phyloP scores from a whole-genome alignment of 2,797 vertebrate species.

The Acanthis flammea region DNA sequence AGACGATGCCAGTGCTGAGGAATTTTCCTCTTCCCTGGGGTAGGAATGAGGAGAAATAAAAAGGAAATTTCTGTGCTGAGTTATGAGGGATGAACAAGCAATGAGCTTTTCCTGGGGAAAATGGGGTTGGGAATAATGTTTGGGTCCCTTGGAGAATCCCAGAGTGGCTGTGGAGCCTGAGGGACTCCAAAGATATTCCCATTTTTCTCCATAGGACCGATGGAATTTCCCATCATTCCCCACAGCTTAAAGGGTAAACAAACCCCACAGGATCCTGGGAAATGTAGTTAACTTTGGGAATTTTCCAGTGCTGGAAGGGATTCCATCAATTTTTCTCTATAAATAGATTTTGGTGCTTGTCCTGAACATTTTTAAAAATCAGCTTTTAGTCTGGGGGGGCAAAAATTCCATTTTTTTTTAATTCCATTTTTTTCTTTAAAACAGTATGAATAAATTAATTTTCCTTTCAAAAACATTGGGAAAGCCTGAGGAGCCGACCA shows the following conservation, averaged over 20 bases:
- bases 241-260: accelerated
- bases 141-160: accelerated
- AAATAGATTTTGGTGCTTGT: not conserved
- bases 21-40: not conserved
- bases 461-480: not conserved
- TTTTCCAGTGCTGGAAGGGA: not conserved
- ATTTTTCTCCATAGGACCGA: not conserved
- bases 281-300: not conserved
- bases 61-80: not conserved
- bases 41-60: not conserved
- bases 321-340: not conserved
- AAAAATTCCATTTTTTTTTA: not conserved
- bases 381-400: accelerated
- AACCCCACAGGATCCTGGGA: not conserved
- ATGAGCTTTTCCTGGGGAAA: not conserved
- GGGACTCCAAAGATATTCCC: not conserved
- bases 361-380: not conserved
- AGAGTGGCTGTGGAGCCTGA: not conserved
- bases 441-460: accelerated
- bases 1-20: not conserved
- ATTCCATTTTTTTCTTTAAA: not conserved
- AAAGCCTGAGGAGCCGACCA: not conserved
- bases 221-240: not conserved
- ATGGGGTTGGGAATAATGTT: not conserved
- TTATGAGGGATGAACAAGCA: not conserved